These are phyloP conservation scores for Porites australiensis DNA, from an alignment of 64 coral and sea anemone species.

Conservation along the genomic window DNA sequence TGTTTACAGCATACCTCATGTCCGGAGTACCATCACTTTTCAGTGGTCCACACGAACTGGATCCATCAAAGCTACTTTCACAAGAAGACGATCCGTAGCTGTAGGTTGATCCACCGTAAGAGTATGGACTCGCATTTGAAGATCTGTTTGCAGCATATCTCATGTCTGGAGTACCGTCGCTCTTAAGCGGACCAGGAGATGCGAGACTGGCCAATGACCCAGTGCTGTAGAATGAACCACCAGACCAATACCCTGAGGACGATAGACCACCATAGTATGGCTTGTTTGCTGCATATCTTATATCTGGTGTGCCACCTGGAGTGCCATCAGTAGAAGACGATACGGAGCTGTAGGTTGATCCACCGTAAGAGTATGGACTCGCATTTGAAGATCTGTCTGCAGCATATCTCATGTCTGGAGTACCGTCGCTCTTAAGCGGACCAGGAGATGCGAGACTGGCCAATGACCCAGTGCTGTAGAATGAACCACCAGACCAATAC, in stretches of 20 bases:
- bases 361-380: neutral
- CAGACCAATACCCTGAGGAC: too few species aligned
- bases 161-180: conserved; percentile 63
- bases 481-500: too few species aligned
- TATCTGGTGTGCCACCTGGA: neutral
- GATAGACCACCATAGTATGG: neutral
- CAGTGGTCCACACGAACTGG: neutral
- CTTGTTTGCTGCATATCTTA: neutral
- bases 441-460: too few species aligned
- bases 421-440: conserved; percentile 38
- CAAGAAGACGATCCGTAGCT: neutral
- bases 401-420: conserved; percentile 47
- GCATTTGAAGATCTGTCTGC: neutral
- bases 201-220: too few species aligned
- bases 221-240: too few species aligned
- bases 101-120: neutral
- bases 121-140: neutral
- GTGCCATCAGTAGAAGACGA: neutral
- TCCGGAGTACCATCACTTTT: conserved; percentile 44
- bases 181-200: neutral
- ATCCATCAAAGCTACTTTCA: neutral
- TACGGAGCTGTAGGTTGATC: neutral
- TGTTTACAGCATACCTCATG: conserved; percentile 55
- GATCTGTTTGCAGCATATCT: neutral
- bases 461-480: too few species aligned